Conservation (phyloP, 1,140 invertebrate species). For the Drosophila nebulosa region DNA sequence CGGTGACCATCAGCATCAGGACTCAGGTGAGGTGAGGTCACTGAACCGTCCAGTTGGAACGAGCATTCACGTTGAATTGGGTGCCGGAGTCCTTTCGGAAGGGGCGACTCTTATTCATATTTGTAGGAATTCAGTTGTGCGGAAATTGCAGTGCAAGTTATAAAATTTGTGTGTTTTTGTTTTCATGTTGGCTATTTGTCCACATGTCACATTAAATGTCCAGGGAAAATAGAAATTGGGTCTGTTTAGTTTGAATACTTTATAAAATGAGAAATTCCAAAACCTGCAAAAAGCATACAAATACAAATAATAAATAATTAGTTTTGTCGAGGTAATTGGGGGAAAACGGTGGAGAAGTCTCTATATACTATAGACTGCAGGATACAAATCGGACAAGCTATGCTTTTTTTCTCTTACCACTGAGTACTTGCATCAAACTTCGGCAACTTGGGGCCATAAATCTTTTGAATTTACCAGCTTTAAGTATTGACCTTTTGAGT, state of each 20-base stretch:
- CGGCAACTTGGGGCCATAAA: no score
- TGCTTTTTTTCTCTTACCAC: no score
- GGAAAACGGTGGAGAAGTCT: no score
- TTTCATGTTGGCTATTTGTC: constrained; percentile 53
- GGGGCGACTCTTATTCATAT: neutral
- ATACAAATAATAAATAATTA: no score
- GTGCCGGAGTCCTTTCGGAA: no score
- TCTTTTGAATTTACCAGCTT: no score
- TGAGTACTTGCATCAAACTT: no score
- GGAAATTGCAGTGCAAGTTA: constrained; percentile 36
- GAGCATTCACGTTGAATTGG: neutral
- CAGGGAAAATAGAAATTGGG: neutral
- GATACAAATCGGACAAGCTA: neutral
- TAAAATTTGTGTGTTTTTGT: constrained; percentile 51
- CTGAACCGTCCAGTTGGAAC: neutral
- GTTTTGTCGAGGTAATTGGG: no score
- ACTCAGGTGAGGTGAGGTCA: neutral
- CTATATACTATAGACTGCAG: no score
- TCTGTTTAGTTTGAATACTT: neutral
- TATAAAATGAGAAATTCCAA: neutral
- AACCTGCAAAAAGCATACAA: neutral
- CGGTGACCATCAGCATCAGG: neutral
- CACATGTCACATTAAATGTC: constrained; percentile 4
- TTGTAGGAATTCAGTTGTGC: constrained; percentile 44
- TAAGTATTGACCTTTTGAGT: no score